Conservation (phyloP, 2,113 vertebrate species). For the Syngnathus typhle region DNA sequence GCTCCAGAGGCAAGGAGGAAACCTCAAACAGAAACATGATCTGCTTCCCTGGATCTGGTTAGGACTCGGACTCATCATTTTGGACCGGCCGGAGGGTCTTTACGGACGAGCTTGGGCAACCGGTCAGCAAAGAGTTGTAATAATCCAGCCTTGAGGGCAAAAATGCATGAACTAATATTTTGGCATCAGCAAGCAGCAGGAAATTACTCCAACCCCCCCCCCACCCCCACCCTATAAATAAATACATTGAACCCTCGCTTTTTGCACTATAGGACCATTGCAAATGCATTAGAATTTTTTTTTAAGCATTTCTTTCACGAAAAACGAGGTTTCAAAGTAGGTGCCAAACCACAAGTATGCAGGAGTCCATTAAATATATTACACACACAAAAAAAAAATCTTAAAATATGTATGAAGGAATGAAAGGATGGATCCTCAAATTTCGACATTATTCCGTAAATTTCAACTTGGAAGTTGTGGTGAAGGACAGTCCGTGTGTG, state of each 20-base stretch:
- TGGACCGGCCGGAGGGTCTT: not conserved
- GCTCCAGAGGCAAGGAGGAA: too few relatives aligned
- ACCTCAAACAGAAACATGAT: not conserved
- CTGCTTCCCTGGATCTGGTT: not conserved
- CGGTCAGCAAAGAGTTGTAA: not conserved
- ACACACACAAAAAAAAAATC: not conserved
- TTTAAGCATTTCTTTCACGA: too few relatives aligned
- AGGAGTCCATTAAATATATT: not conserved
- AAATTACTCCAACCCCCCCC: not conserved
- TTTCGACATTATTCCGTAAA: not conserved
- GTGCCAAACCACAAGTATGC: too few relatives aligned
- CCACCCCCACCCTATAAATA: too few relatives aligned
- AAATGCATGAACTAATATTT: not conserved
- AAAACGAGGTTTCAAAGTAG: too few relatives aligned
- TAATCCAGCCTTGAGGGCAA: not conserved
- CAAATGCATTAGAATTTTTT: too few relatives aligned
- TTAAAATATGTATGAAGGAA: not conserved
- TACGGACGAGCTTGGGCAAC: not conserved
- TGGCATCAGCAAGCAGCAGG: not conserved
- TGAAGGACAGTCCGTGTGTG: slow-evolving; percentile 50
- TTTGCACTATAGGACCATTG: not conserved
- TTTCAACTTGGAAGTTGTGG: not conserved
- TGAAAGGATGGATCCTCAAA: not conserved
- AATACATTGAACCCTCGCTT: not conserved
- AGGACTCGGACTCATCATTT: not conserved